Percentiles rank a stretch among this genome's conserved stretches.
Evolutionary conservation across 2,797 vertebrate genomes (phyloP).

Genomic region (Pangasius macronema): DNA sequence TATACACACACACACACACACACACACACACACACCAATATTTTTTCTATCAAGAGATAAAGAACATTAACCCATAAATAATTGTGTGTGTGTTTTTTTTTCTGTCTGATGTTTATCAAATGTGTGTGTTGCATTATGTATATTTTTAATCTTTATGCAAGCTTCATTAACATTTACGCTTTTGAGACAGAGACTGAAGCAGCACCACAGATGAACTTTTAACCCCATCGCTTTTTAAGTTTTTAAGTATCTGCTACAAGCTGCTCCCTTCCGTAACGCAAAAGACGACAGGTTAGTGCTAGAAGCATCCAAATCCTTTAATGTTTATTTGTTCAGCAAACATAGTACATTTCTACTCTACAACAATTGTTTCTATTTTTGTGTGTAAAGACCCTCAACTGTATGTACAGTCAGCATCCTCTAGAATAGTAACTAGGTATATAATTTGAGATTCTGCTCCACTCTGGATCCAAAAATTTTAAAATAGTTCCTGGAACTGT

Average conservation of each 20-base stretch:
- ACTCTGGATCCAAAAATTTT: not conserved
- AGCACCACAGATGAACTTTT: not conserved
- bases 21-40: too few relatives aligned
- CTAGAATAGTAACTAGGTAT: not conserved
- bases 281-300: not conserved
- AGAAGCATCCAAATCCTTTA: not conserved
- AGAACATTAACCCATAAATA: not conserved
- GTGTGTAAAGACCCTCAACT: not conserved
- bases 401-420: not conserved
- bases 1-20: too few relatives aligned
- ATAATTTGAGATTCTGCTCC: not conserved
- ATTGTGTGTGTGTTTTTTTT: not conserved
- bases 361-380: not conserved
- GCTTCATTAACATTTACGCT: not conserved
- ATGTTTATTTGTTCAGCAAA: not conserved
- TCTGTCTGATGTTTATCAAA: not conserved
- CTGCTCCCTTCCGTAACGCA: not conserved
- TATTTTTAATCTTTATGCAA: not conserved
- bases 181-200: not conserved
- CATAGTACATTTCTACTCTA: too few relatives aligned
- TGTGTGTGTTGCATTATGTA: not conserved
- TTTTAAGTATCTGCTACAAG: not conserved
- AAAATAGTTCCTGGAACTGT: not conserved
- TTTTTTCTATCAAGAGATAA: not conserved
- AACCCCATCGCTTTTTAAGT: not conserved